Percentiles rank a stretch among this genome's conserved stretches.
These are phyloP conservation scores for Eilema sororculum DNA, from an alignment of 2,888 invertebrate species.

Conservation along the genomic window DNA sequence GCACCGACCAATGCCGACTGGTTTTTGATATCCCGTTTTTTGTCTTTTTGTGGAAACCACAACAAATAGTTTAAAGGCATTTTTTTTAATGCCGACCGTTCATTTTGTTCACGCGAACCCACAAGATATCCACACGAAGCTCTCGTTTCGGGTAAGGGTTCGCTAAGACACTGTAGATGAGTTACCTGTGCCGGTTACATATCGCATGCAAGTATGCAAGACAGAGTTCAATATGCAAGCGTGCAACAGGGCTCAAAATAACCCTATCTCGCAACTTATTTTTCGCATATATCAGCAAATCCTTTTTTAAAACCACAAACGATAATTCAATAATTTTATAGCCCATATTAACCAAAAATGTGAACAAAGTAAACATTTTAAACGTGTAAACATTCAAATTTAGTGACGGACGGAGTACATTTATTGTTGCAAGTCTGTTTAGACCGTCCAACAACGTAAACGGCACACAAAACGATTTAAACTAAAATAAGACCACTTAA, in stretches of 20 bases:
- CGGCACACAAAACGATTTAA: conserved; percentile 58
- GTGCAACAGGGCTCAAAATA: neutral
- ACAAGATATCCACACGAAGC: conserved; percentile 49
- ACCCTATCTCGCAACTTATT: conserved; percentile 1
- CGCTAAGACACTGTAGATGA: conserved; percentile 25
- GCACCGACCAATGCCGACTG: conserved; percentile 85
- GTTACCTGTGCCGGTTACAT: conserved; percentile 18
- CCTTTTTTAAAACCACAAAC: conserved; percentile 26
- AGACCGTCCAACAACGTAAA: conserved; percentile 57
- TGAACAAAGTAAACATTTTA: conserved; percentile 56
- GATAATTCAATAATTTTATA: conserved; percentile 53
- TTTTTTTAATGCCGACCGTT: conserved; percentile 77
- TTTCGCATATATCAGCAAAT: conserved; percentile 17
- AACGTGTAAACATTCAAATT: conserved; percentile 59
- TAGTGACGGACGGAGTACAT: conserved; percentile 49
- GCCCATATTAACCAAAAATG: conserved; percentile 52
- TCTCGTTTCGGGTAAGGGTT: conserved; percentile 44
- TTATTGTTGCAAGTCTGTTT: conserved; percentile 59
- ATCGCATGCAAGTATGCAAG: conserved; percentile 9
- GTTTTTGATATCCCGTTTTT: conserved; percentile 81
- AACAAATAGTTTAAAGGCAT: conserved; percentile 84
- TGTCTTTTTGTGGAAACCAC: conserved; percentile 82
- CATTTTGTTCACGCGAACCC: conserved; percentile 78
- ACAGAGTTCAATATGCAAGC: neutral
- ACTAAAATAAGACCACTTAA: conserved; percentile 65